Base-by-base conservation (phyloP, 2,797 vertebrate species). In the Arctocebus calabarensis region DNA sequence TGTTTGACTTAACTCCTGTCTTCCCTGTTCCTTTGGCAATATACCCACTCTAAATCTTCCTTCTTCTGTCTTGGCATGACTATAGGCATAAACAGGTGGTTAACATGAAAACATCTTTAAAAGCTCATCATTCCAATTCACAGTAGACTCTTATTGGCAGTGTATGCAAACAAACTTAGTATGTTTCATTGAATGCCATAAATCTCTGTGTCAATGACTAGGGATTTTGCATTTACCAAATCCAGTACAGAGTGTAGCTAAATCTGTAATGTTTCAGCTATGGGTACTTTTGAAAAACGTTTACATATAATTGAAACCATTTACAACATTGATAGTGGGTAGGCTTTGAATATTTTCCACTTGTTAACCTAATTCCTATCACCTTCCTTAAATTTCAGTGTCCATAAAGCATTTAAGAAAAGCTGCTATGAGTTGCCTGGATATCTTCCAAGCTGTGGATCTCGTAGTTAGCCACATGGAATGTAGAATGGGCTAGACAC, bases 401-500 rank as follows among this genome's bases (percentile, higher is more conserved):
- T 82, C 19, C 74, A 62, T 34, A 85, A 95, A 40, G 10, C 48
- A 94, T 83, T 88, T 92, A 85, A 81, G 43, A 91, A 91, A 95
- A 94, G 70, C 73, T 94, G 68, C 48, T 78, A 48, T 89, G 79
- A 84, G 57, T 78, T 94, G 55, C 66, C 78, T 96, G 83, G 48
- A 90, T 93, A 92, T 93, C 91, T 90, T 95, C 89, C 94, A 95
- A 70, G 57, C 82, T 95, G 43, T 61, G 91, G 78, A 97, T 74
- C 92, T 32, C 85, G 88, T 40, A 90, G 64, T 93, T 85, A 96
- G 95, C 95, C 61, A 83, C 84, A 96, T 85, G 89, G 85, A 96
- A 95, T 95, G 71, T 95, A 74, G 43, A 90, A 88, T 89, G 87
- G 84, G 74, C 87, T 96, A 97, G 71, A 70, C 84, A n/a, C 97